Evolutionary conservation across 2,797 vertebrate genomes (phyloP), one percentile per base, ranked within the genome.

Genomic region (Sibirionetta formosa): DNA sequence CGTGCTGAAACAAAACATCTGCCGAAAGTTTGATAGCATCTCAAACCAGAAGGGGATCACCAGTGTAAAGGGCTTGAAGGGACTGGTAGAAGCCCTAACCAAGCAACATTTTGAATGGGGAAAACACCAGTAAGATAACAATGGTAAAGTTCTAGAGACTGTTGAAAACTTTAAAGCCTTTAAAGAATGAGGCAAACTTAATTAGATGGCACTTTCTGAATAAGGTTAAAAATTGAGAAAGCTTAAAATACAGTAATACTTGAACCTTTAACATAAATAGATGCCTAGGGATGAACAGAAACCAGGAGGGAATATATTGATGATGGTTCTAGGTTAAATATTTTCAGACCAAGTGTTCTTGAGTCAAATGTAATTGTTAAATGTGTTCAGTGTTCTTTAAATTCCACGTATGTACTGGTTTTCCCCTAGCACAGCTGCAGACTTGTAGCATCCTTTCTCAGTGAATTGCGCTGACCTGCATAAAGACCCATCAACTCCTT

Each of bases 291-390:
- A 91, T 42, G n/a, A 75, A 14, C 1, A 2, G 48, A 13, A 75
- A 75, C 18, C 56, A 20, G 40, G 7, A 35, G 31, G 31, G 3
- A 29, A 4, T 68, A 1, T 66, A 7, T 29, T 66, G 17, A 4
- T 89, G 22, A 2, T 79, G 61, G 14, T 92, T 71, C 31, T 16
- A 36, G 29, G 60, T 11, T 24, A 50, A n/a, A 26, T 84, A 14
- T 78, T 94, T 89, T 75, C 63, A 88, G 17, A 4, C 65, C 56
- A 54, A 18, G 11, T 84, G 8, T 56, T 85, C 81, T 88, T 29
- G 53, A 91, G n/a, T 8, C 7, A 31, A 5, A 27, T 81, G 44
- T 33, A 15, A 35, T 57, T 71, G 23, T 51, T 69, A 31, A 53
- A 51, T 14, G 1, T 60, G n/a, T 75, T 82, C 7, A 14, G 1